Percentiles rank a stretch among this genome's conserved stretches.
These are phyloP conservation scores for Philopedon plagiatum DNA, from an alignment of 2,888 invertebrate genomes.

Conservation along the genomic window DNA sequence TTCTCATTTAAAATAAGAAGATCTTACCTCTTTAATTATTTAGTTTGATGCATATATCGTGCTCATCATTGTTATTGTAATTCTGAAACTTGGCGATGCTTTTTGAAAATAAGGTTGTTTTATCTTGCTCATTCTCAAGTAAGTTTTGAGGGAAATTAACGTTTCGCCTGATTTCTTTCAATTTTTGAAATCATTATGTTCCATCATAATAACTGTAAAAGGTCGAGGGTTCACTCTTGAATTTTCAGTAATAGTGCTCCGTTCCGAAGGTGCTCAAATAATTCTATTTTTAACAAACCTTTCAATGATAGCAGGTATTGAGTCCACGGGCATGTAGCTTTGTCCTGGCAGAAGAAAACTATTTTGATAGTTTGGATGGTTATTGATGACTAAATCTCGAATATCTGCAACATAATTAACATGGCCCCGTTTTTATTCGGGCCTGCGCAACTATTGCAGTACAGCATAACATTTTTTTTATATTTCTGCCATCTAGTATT, in stretches of 20 bases:
- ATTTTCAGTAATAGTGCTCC: conserved; percentile 50
- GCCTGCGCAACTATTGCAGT: no score
- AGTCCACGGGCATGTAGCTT: conserved; percentile 58
- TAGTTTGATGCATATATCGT: neutral
- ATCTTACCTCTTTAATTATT: neutral
- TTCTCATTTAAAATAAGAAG: no score
- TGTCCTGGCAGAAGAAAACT: conserved; percentile 58
- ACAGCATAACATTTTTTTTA: neutral
- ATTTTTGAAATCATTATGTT: neutral
- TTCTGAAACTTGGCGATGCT: neutral
- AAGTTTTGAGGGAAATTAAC: neutral
- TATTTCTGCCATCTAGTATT: neutral
- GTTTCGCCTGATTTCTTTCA: neutral
- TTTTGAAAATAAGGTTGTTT: neutral
- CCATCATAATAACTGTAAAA: neutral
- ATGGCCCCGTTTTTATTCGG: conserved; percentile 20
- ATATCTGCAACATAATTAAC: conserved; percentile 14
- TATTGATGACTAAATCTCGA: conserved; percentile 12
- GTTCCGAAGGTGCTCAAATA: conserved; percentile 56
- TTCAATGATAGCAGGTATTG: conserved; percentile 54
- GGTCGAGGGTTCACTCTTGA: conserved; percentile 35
- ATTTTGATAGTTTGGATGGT: conserved; percentile 23
- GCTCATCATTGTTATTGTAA: neutral
- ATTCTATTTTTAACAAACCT: conserved; percentile 51
- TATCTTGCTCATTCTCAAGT: neutral